A percentile compares a stretch with the other conserved stretches of the same genome.
Evolutionary conservation across 2,113 vertebrate genomes (phyloP).

Genomic region (Gallinago jamesoni): DNA sequence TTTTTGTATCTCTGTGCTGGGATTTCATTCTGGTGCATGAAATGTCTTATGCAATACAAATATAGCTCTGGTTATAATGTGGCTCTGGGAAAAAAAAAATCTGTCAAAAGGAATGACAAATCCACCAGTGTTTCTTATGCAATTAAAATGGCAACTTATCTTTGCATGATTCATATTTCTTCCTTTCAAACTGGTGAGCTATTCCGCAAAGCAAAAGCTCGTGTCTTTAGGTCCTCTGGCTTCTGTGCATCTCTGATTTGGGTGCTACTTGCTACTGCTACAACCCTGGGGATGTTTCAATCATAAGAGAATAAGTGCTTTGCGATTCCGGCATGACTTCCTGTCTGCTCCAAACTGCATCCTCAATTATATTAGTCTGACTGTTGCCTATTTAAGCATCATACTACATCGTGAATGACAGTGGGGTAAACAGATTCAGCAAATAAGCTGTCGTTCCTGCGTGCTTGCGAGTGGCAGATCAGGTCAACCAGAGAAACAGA

Average conservation of each 20-base stretch:
- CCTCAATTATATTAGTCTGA: constrained; percentile 29
- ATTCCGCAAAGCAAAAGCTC: neutral
- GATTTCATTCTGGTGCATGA: neutral
- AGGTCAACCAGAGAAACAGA: constrained; percentile 34
- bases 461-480: neutral
- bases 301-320: neutral
- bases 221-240: neutral
- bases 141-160: constrained; percentile 32
- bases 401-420: neutral
- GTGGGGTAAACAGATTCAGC: constrained; percentile 21
- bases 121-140: neutral
- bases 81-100: neutral
- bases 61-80: neutral
- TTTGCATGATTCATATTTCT: neutral
- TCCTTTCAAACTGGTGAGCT: neutral
- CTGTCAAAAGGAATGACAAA: constrained; percentile 36
- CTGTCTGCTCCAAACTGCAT: neutral
- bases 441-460: neutral
- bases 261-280: neutral
- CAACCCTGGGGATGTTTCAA: neutral
- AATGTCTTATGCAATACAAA: neutral
- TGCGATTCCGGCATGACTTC: neutral
- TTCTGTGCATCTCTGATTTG: neutral
- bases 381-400: constrained; percentile 25
- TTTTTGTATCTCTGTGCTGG: neutral